Conservation (phyloP, 1,140 invertebrate species). For the Diprion similis region DNA sequence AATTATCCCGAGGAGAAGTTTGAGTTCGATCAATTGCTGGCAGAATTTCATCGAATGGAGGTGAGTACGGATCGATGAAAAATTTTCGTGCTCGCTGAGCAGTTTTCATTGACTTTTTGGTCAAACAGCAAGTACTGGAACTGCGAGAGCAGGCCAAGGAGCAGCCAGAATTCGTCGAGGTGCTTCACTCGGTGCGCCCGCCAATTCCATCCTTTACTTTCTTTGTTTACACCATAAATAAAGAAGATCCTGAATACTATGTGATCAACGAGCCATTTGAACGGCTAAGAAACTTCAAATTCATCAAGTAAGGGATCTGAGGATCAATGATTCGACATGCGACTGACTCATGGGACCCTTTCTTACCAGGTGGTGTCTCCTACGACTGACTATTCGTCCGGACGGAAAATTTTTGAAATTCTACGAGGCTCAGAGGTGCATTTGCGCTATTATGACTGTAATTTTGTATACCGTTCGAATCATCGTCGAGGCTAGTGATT, state of each 20-base stretch:
- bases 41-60: neutral
- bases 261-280: conserved; percentile 3
- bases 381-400: neutral
- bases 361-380: neutral
- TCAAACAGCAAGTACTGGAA: neutral
- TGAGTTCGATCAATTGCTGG: neutral
- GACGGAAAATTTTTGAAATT: neutral
- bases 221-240: neutral
- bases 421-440: conserved; percentile 3
- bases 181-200: neutral
- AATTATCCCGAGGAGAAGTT: neutral
- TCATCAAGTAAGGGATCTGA: neutral
- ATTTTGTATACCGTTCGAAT: neutral
- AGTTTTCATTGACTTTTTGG: neutral
- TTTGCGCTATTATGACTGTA: neutral
- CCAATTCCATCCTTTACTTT: neutral
- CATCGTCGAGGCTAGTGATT: neutral
- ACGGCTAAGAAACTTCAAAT: neutral
- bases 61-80: neutral
- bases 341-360: neutral
- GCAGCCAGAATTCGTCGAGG: neutral
- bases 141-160: neutral
- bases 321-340: too few species aligned
- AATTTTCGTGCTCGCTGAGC: neutral
- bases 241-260: conserved; percentile 5